Evolutionary conservation across 2,888 invertebrate genomes (phyloP).

Genomic region (Drosophila algonquin): DNA sequence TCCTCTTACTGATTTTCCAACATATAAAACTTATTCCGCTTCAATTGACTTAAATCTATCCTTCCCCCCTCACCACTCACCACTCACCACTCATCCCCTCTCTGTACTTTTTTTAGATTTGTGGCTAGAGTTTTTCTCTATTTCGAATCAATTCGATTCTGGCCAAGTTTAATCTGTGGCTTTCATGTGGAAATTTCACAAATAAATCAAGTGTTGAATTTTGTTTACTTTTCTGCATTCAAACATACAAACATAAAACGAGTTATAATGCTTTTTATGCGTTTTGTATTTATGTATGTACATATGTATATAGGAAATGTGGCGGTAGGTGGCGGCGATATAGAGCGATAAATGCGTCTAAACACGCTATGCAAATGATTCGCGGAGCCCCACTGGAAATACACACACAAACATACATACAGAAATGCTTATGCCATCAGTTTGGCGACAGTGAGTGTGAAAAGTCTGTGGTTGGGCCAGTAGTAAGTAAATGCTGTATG

Average conservation of each 20-base stretch:
- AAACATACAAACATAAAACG: conserved; percentile 17
- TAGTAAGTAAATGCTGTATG: no score
- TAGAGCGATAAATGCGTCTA: conserved; percentile 46
- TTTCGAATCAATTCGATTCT: conserved; percentile 14
- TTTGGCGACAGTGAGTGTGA: not conserved
- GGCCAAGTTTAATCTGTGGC: conserved; percentile 49
- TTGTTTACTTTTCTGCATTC: conserved; percentile 27
- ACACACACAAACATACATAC: not conserved
- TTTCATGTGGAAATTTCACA: conserved; percentile 47
- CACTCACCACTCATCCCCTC: no score
- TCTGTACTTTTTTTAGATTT: conserved; percentile 15
- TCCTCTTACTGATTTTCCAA: conserved; percentile 20
- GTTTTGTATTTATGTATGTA: conserved; percentile 24
- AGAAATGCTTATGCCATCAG: not conserved
- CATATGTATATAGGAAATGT: conserved; percentile 23
- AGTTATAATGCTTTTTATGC: conserved; percentile 27
- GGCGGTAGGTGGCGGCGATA: conserved; percentile 20
- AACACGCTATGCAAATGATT: conserved; percentile 72
- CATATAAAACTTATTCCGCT: conserved; percentile 41
- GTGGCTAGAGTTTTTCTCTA: conserved; percentile 7
- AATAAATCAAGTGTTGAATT: conserved; percentile 48
- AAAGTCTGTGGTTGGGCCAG: not conserved
- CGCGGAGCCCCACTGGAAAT: no score
- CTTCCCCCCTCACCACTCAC: conserved; percentile 2
- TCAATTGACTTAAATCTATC: conserved; percentile 47